A percentile compares a stretch with the other conserved stretches of the same genome.
Conservation (phyloP, 2,113 vertebrate genomes). For the Aptenodytes patagonicus region DNA sequence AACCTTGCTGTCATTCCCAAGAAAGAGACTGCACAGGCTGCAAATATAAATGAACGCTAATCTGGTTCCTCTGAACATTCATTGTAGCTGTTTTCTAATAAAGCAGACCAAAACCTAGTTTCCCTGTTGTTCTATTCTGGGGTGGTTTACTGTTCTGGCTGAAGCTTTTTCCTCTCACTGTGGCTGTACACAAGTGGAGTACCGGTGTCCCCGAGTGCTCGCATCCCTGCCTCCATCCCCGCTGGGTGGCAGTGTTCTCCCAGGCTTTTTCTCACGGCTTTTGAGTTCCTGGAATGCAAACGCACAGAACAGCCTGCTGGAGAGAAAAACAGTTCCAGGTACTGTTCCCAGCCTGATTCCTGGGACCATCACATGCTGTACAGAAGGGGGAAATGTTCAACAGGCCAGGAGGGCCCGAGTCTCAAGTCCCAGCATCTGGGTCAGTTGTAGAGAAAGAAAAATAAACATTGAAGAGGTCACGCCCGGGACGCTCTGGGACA, state of each 20-base stretch:
- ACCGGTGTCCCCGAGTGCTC: rapidly evolving
- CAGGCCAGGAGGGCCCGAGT: not conserved
- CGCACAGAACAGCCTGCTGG: not conserved
- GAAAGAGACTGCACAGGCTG: not conserved
- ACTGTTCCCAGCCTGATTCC: not conserved
- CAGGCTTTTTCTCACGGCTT: not conserved
- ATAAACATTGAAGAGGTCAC: not conserved
- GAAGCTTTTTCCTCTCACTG: not conserved
- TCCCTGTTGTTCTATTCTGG: not conserved
- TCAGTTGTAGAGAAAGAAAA: not conserved
- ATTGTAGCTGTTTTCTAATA: constrained; percentile 20
- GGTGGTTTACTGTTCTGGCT: not conserved
- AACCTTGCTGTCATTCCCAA: not conserved
- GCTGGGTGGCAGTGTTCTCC: constrained; percentile 36
- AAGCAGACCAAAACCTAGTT: not conserved
- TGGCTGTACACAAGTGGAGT: rapidly evolving
- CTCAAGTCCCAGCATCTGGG: not conserved
- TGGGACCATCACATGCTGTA: not conserved
- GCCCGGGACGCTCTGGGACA: not conserved
- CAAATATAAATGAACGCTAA: not conserved
- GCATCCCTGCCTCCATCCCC: not conserved
- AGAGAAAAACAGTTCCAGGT: constrained; percentile 27
- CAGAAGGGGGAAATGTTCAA: not conserved
- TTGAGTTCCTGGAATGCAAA: constrained; percentile 14
- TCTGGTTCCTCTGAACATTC: not conserved